Conservation (phyloP, 2,113 vertebrate genomes). For the Chascanopsetta lugubris region DNA sequence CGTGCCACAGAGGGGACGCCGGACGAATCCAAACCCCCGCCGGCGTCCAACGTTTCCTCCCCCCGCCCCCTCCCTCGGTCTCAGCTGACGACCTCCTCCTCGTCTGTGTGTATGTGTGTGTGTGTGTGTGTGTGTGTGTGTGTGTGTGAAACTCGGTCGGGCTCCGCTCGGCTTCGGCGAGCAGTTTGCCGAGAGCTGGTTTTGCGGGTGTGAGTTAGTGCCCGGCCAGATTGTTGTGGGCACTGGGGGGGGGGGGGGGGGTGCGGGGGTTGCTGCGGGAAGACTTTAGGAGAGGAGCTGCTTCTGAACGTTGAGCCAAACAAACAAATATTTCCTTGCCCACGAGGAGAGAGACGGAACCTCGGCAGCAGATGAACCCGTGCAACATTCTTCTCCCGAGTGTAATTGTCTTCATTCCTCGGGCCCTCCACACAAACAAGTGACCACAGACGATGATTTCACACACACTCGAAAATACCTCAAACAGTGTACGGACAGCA, state of each 20-base stretch:
- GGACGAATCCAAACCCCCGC: constrained; percentile 10
- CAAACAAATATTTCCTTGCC: constrained; percentile 5
- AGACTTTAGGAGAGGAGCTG: not conserved
- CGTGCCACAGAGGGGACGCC: constrained; percentile 47
- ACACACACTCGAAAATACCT: constrained; percentile 47
- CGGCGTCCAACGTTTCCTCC: constrained; percentile 4
- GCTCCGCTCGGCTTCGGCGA: constrained; percentile 56
- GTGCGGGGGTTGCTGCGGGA: not conserved
- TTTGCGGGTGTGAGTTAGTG: constrained; percentile 61
- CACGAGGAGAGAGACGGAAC: constrained; percentile 8
- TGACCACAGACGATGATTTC: constrained; percentile 40
- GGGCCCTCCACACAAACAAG: constrained; percentile 62
- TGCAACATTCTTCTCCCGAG: constrained; percentile 40
- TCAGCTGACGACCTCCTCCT: constrained; percentile 15
- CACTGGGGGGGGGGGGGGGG: constrained; percentile 30
- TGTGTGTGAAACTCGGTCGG: constrained; percentile 47
- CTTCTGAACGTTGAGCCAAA: constrained; percentile 5
- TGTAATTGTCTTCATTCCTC: constrained; percentile 54
- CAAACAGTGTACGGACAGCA: constrained; percentile 30
- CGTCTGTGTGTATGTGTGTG: too few relatives aligned
- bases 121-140: too few relatives aligned
- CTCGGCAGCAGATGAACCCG: constrained; percentile 34
- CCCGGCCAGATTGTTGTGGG: constrained; percentile 62
- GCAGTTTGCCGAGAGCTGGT: constrained; percentile 70
- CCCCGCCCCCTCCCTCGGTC: constrained; percentile 21